A percentile compares a stretch with the other conserved stretches of the same genome.
phyloP scores from a whole-genome alignment of 1,140 invertebrate genomes.

The Pomacea maculata region DNA sequence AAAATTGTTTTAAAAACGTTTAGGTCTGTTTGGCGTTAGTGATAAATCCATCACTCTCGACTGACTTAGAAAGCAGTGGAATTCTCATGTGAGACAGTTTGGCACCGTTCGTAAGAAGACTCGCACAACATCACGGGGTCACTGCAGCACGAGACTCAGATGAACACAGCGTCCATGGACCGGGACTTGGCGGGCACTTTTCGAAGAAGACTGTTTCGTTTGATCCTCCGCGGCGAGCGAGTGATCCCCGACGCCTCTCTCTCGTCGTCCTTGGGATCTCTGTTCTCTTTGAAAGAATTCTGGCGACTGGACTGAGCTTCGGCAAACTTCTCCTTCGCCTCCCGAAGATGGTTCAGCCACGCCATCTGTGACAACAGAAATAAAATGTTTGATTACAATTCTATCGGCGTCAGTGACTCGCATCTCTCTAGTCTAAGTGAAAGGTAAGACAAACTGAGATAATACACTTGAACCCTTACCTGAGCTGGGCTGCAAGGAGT shows the following conservation, averaged over 20 bases:
- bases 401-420: not conserved
- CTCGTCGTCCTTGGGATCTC: slow-evolving; percentile 20
- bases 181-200: slow-evolving; percentile 35
- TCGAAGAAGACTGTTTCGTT: slow-evolving; percentile 13
- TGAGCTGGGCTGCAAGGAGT: too few relatives aligned
- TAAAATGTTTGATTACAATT: not conserved
- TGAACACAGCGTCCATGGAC: slow-evolving; percentile 43
- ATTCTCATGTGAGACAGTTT: not conserved
- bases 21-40: not conserved
- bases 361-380: slow-evolving; percentile 60
- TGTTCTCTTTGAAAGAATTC: slow-evolving; percentile 40
- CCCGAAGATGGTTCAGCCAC: slow-evolving; percentile 68
- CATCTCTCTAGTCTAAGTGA: not conserved
- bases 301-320: slow-evolving; percentile 27
- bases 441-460: not conserved
- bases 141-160: slow-evolving; percentile 17
- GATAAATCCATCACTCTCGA: not conserved
- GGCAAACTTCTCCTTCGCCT: slow-evolving; percentile 71
- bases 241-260: not conserved
- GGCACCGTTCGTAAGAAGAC: not conserved
- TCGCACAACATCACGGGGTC: not conserved
- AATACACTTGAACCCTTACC: too few relatives aligned
- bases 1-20: too few relatives aligned
- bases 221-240: slow-evolving; percentile 18
- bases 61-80: too few relatives aligned